Percentiles rank a stretch among this genome's conserved stretches.
Evolutionary conservation across 1,140 invertebrate genomes (phyloP).

Genomic region (Drosophila oshimai): DNA sequence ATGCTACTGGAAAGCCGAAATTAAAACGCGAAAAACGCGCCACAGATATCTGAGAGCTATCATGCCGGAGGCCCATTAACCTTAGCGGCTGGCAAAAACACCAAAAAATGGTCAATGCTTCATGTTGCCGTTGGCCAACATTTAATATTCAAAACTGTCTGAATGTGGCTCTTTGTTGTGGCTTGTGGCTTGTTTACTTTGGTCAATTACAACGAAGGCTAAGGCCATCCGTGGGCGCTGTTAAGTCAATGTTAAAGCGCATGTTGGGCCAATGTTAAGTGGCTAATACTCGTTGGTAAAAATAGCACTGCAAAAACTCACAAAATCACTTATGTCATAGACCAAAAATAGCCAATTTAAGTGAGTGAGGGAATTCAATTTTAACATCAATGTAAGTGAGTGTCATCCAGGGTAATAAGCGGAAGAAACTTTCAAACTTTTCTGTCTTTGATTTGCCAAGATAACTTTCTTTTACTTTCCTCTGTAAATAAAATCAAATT

Average conservation of each 20-base stretch:
- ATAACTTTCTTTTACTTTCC: background rate
- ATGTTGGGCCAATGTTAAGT: constrained; percentile 59
- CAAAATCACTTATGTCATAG: constrained; percentile 10
- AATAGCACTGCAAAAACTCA: constrained; percentile 54
- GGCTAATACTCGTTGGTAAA: constrained; percentile 23
- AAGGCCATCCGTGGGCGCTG: constrained; percentile 65
- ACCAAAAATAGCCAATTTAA: constrained; percentile 5
- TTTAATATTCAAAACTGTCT: constrained; percentile 52
- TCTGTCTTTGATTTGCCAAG: too few relatives aligned
- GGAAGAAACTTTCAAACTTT: background rate
- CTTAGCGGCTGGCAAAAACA: constrained; percentile 20
- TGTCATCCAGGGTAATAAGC: background rate
- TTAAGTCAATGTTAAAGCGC: constrained; percentile 66
- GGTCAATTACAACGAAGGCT: constrained; percentile 60
- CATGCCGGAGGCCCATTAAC: constrained; percentile 52
- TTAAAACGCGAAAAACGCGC: constrained; percentile 12
- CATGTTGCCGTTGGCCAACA: constrained; percentile 41
- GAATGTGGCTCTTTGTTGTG: constrained; percentile 20
- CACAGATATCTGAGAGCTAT: constrained; percentile 36
- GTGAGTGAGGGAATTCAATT: background rate
- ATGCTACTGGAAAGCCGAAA: constrained; percentile 38
- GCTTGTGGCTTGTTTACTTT: constrained; percentile 18
- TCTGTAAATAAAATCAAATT: too few relatives aligned
- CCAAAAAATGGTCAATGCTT: constrained; percentile 34
- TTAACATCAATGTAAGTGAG: background rate